Evolutionary conservation across 2,888 invertebrate genomes (phyloP).

Genomic region (Hybos culiciformis): DNA sequence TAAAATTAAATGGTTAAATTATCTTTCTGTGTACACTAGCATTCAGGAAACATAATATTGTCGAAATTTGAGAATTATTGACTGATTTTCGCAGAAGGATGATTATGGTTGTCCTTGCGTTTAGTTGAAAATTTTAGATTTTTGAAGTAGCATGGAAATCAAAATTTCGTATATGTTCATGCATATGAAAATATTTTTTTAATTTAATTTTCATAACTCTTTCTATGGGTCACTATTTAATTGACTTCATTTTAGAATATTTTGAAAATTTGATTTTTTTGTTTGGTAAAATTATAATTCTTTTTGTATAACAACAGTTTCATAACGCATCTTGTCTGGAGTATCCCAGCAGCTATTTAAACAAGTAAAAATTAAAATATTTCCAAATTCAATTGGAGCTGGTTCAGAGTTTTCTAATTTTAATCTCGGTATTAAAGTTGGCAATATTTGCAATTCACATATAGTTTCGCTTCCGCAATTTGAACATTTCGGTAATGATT

Average conservation of each 20-base stretch:
- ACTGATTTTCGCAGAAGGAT: too few species aligned
- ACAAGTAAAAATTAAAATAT: constrained; percentile 75
- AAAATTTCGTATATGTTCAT: too few species aligned
- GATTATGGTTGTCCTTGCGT: too few species aligned
- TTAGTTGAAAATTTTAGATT: too few species aligned
- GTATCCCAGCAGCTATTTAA: constrained; percentile 71
- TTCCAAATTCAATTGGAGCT: constrained; percentile 64
- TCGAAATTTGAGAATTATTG: too few species aligned
- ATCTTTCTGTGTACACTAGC: too few species aligned
- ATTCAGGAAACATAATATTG: too few species aligned
- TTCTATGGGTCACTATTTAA: too few species aligned
- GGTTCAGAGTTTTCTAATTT: constrained; percentile 42
- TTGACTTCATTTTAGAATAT: too few species aligned
- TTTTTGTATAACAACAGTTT: constrained; percentile 61
- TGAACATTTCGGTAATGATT: constrained; percentile 41
- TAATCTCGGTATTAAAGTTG: constrained; percentile 61
- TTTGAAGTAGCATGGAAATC: too few species aligned
- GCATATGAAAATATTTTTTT: not conserved
- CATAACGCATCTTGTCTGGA: constrained; percentile 50
- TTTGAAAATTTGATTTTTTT: too few species aligned
- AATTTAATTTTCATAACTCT: not conserved
- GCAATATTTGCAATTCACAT: constrained; percentile 75
- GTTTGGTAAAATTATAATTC: constrained; percentile 40
- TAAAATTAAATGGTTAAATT: too few species aligned
- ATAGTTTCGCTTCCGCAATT: constrained; percentile 57